Percentiles rank a stretch among this genome's conserved stretches.
Conservation (phyloP, 2,113 vertebrate species). For the Nycticorax nycticorax region DNA sequence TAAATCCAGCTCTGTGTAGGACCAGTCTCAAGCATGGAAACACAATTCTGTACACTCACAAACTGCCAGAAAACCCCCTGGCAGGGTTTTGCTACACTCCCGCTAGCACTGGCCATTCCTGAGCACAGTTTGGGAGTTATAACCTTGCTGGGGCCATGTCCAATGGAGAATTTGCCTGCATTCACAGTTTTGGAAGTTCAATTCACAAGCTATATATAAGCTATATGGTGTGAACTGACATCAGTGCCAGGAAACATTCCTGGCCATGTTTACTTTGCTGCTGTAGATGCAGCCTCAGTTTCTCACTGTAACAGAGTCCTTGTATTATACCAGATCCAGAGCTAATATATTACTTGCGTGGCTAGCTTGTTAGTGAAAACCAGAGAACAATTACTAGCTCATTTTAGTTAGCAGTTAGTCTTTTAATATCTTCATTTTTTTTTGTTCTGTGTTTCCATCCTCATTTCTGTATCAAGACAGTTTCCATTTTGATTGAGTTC, state of each 20-base stretch:
- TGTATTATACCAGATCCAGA: background rate
- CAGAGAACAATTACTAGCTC: background rate
- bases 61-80: background rate
- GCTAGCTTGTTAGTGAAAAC: background rate
- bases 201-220: background rate
- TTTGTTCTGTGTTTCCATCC: background rate
- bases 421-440: background rate
- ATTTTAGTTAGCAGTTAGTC: background rate
- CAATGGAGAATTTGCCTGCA: background rate
- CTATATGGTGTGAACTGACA: background rate
- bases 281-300: background rate
- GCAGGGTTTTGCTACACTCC: background rate
- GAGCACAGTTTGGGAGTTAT: background rate
- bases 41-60: background rate
- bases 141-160: background rate
- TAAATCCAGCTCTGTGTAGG: rapidly evolving
- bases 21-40: background rate
- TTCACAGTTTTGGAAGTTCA: background rate
- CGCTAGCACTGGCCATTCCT: background rate
- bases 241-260: background rate
- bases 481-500: background rate
- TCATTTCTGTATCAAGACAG: background rate
- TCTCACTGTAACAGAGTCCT: background rate
- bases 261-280: background rate
- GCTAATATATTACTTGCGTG: background rate